A percentile compares a stretch with the other conserved stretches of the same genome.
These are phyloP conservation scores for Lethenteron camtschaticum DNA, from an alignment of 2,113 vertebrate genomes.

Conservation along the genomic window DNA sequence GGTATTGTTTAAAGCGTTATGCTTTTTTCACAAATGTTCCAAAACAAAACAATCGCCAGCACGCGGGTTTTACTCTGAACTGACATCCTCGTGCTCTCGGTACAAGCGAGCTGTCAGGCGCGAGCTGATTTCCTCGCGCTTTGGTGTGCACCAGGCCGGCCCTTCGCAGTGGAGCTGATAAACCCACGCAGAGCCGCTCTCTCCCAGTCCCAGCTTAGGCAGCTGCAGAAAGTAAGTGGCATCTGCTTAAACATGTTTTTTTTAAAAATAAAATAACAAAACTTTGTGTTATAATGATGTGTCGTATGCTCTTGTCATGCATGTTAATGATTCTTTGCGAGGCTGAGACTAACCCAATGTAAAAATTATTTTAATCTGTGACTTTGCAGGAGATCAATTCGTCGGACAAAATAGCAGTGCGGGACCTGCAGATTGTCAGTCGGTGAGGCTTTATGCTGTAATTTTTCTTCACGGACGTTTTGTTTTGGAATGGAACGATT, in stretches of 20 bases:
- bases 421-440: conserved; percentile 77
- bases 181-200: conserved; percentile 44
- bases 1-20: conserved; percentile 23
- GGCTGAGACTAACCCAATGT: too few relatives aligned
- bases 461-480: too few relatives aligned
- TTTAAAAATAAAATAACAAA: not conserved
- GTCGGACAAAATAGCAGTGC: conserved; percentile 68
- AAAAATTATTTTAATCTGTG: conserved; percentile 11
- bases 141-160: conserved; percentile 38
- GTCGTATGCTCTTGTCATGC: conserved; percentile 14
- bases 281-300: conserved; percentile 3
- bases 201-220: conserved; percentile 32
- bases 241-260: too few relatives aligned
- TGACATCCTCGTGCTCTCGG: too few relatives aligned
- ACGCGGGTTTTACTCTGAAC: too few relatives aligned
- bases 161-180: conserved; percentile 81
- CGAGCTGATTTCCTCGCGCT: conserved; percentile 12
- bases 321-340: not conserved
- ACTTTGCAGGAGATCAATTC: conserved; percentile 57
- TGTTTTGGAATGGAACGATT: too few relatives aligned
- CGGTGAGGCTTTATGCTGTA: conserved; percentile 30
- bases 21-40: too few relatives aligned
- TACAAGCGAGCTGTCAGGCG: too few relatives aligned
- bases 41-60: too few relatives aligned
- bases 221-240: conserved; percentile 53